Evolutionary conservation across 2,888 invertebrate species (phyloP).

Genomic region (Chorisops tibialis): DNA sequence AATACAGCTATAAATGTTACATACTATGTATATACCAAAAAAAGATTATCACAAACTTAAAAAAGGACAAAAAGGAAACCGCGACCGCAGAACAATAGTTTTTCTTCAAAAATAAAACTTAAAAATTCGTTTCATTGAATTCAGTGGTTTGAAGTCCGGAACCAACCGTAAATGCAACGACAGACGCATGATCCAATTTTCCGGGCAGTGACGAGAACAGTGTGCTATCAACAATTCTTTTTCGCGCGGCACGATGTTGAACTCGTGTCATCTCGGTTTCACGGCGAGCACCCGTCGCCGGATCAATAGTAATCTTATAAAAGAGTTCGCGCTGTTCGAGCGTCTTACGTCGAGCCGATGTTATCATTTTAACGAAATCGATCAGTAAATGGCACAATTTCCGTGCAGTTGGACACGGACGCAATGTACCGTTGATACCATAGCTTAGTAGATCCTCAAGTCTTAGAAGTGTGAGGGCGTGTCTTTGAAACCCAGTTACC

Average conservation of each 20-base stretch:
- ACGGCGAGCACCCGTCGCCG: constrained; percentile 51
- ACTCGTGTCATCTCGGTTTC: constrained; percentile 59
- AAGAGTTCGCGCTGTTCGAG: constrained; percentile 79
- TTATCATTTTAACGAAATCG: constrained; percentile 75
- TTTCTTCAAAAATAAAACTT: constrained; percentile 28
- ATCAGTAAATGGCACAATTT: constrained; percentile 69
- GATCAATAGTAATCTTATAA: constrained; percentile 57
- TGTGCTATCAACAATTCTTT: constrained; percentile 69
- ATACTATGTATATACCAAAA: constrained; percentile 8
- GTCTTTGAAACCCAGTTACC: constrained; percentile 71
- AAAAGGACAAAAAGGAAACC: neutral
- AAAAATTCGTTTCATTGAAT: constrained; percentile 51
- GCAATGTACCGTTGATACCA: constrained; percentile 63
- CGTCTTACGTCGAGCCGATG: constrained; percentile 76
- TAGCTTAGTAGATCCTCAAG: constrained; percentile 72
- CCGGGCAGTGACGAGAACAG: constrained; percentile 70
- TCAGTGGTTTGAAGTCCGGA: constrained; percentile 47
- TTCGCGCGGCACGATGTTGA: constrained; percentile 66
- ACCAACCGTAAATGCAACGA: constrained; percentile 78
- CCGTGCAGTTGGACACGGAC: constrained; percentile 61
- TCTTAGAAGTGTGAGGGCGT: constrained; percentile 68
- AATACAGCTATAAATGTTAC: constrained; percentile 5
- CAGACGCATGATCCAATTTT: constrained; percentile 84
- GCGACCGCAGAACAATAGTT: neutral
- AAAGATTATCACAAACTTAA: constrained; percentile 19